A percentile compares a stretch with the other conserved stretches of the same genome.
These are phyloP conservation scores for Eurystomus glaucurus DNA, from an alignment of 2,797 vertebrate genomes.

Conservation along the genomic window DNA sequence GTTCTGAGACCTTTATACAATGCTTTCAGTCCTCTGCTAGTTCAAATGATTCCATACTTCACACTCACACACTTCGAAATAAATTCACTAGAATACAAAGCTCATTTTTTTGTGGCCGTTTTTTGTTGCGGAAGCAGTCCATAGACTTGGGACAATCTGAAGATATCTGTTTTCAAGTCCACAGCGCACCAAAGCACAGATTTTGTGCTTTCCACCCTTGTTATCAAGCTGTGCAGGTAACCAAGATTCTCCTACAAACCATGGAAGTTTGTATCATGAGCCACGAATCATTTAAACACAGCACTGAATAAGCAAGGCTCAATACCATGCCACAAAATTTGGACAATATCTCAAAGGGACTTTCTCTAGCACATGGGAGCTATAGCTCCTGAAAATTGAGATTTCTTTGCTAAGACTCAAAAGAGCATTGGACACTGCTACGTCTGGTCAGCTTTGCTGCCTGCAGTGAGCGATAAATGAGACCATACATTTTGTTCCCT, in stretches of 20 bases:
- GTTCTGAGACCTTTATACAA: not conserved
- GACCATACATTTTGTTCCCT: not conserved
- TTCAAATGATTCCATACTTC: not conserved
- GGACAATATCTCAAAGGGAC: not conserved
- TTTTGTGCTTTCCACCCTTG: not conserved
- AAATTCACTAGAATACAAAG: not conserved
- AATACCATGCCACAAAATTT: not conserved
- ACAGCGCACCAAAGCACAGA: not conserved
- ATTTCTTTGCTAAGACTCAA: not conserved
- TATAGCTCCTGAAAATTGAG: not conserved
- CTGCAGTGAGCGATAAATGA: not conserved
- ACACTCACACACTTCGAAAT: not conserved
- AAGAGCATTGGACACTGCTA: not conserved
- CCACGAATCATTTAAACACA: not conserved
- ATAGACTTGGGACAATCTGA: not conserved
- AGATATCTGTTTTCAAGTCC: not conserved
- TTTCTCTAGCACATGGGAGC: not conserved
- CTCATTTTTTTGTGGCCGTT: not conserved
- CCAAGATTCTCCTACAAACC: not conserved
- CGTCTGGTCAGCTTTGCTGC: not conserved
- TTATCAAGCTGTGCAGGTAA: not conserved
- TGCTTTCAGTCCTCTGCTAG: not conserved
- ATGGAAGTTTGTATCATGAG: not conserved
- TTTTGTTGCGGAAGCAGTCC: not conserved
- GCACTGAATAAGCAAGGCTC: not conserved